phyloP scores from a whole-genome alignment of 2,113 vertebrate genomes.

The Tragelaphus strepsiceros region DNA sequence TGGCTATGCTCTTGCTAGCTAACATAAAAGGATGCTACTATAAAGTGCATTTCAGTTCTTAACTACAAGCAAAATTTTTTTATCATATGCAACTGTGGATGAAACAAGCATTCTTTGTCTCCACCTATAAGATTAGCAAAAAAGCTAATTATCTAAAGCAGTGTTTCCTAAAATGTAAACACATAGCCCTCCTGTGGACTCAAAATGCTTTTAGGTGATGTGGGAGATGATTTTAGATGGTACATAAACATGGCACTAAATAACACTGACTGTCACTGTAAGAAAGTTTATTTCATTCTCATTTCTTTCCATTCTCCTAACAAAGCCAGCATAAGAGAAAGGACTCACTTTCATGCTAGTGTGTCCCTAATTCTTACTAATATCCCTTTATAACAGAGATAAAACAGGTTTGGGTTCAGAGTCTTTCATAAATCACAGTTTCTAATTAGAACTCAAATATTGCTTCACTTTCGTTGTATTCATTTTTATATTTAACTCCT shows the following conservation, averaged over 20 bases:
- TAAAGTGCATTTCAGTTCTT: background rate
- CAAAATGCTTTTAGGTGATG: background rate
- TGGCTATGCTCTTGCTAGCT: background rate
- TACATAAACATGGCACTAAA: background rate
- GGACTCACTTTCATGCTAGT: background rate
- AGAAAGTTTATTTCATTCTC: background rate
- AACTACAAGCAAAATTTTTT: background rate
- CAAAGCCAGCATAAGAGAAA: background rate
- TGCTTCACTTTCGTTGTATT: background rate
- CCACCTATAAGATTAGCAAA: background rate
- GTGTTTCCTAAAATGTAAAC: background rate
- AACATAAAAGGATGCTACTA: background rate
- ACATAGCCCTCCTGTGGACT: background rate
- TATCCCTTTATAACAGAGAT: background rate
- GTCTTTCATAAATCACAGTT: background rate
- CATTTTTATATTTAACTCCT: conserved; percentile 19
- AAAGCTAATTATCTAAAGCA: conserved; percentile 7
- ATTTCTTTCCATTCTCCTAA: background rate
- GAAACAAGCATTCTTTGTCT: background rate
- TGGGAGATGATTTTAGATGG: background rate
- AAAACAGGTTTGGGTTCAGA: background rate
- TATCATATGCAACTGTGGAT: background rate
- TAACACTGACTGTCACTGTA: background rate
- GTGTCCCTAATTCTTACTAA: background rate
- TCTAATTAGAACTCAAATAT: conserved; percentile 13